Evolutionary conservation across 2,888 invertebrate genomes (phyloP).

Genomic region (Drosophila cognata): DNA sequence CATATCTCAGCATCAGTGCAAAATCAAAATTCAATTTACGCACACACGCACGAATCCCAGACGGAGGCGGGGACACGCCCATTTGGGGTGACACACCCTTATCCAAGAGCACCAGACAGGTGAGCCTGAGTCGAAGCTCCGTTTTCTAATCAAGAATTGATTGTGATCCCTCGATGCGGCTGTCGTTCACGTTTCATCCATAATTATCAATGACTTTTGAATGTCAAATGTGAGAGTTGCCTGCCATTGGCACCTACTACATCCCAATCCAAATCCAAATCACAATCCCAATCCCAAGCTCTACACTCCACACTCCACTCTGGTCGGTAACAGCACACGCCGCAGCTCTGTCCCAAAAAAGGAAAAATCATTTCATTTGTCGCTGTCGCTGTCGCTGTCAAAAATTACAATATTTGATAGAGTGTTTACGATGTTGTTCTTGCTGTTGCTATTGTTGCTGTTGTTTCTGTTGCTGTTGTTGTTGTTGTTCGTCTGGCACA

Average conservation of each 20-base stretch:
- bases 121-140: slow-evolving; percentile 59
- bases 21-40: slow-evolving; percentile 81
- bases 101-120: slow-evolving; percentile 58
- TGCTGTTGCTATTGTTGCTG: background rate
- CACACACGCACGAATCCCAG: slow-evolving; percentile 52
- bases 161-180: slow-evolving; percentile 82
- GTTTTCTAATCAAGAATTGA: slow-evolving; percentile 82
- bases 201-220: slow-evolving; percentile 80
- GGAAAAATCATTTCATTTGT: slow-evolving; percentile 77
- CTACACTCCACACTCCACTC: background rate
- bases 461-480: background rate
- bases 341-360: slow-evolving; percentile 10
- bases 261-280: background rate
- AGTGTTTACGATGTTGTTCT: slow-evolving; percentile 62
- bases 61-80: slow-evolving; percentile 45
- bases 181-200: slow-evolving; percentile 80
- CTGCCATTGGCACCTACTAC: slow-evolving; percentile 65
- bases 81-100: slow-evolving; percentile 43
- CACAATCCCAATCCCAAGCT: background rate
- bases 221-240: slow-evolving; percentile 74
- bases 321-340: background rate
- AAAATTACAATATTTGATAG: slow-evolving; percentile 81
- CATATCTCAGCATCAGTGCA: slow-evolving; percentile 82
- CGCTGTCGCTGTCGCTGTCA: slow-evolving; percentile 74
- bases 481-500: slow-evolving; percentile 14